These are phyloP conservation scores for Hydropsyche tenuis DNA, from an alignment of 1,140 invertebrate species.

Conservation along the genomic window DNA sequence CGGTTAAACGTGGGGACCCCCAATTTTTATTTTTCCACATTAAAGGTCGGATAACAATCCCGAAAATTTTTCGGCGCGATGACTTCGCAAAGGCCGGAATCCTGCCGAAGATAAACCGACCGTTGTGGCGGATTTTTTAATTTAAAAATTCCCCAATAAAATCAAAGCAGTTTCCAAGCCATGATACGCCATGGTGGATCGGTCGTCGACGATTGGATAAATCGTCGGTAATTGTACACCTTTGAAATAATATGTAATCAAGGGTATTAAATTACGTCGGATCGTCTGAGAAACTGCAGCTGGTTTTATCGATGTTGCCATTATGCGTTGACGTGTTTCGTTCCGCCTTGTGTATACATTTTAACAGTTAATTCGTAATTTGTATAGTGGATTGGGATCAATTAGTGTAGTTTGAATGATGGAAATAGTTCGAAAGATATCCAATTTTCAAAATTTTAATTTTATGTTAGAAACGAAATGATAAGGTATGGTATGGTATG, in stretches of 20 bases:
- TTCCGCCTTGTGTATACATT: not conserved
- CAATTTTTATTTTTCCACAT: not conserved
- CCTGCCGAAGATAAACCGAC: not conserved
- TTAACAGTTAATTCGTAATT: not conserved
- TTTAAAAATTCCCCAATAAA: too few relatives aligned
- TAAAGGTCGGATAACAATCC: not conserved
- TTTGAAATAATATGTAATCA: not conserved
- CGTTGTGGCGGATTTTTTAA: too few relatives aligned
- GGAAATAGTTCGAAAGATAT: too few relatives aligned
- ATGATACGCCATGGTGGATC: too few relatives aligned
- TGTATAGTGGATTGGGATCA: not conserved
- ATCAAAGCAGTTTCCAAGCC: too few relatives aligned
- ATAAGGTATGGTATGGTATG: too few relatives aligned
- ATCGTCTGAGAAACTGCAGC: constrained; percentile 21
- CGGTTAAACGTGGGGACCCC: not conserved
- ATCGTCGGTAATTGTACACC: not conserved
- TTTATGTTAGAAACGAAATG: too few relatives aligned
- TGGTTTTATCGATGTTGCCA: not conserved
- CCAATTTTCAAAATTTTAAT: too few relatives aligned
- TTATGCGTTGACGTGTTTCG: not conserved
- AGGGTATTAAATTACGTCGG: constrained; percentile 15
- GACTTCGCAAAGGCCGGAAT: not conserved
- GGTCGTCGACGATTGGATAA: too few relatives aligned
- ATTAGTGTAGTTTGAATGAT: too few relatives aligned
- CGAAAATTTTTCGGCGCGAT: constrained; percentile 3